Percentiles rank a stretch among this genome's conserved stretches.
Conservation (phyloP, 2,888 invertebrate species). For the Cephus sareptanus region DNA sequence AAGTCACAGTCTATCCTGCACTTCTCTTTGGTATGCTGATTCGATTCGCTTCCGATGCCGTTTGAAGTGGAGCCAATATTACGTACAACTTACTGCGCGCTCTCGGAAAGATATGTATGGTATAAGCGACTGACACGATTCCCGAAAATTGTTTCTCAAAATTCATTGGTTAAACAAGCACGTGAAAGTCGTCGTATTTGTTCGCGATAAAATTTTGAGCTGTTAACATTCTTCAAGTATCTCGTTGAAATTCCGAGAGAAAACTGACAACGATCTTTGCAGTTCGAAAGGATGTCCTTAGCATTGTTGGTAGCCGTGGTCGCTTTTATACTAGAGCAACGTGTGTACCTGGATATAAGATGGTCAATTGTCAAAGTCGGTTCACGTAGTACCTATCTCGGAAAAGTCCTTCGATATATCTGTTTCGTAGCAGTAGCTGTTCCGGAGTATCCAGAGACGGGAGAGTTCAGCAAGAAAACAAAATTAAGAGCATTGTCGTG, state of each 20-base stretch:
- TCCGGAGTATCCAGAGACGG: background rate
- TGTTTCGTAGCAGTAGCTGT: background rate
- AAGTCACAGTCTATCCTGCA: background rate
- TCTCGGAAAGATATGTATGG: background rate
- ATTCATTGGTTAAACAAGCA: background rate
- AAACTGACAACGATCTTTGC: background rate
- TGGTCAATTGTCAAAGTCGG: background rate
- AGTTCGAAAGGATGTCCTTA: background rate
- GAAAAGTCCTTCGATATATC: background rate
- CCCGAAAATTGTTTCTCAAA: background rate
- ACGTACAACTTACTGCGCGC: background rate
- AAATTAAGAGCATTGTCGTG: conserved; percentile 64
- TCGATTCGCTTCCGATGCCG: background rate
- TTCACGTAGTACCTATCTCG: background rate
- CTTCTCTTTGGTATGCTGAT: background rate
- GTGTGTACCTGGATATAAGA: background rate
- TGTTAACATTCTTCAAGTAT: background rate
- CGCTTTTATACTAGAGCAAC: background rate
- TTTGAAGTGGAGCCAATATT: background rate
- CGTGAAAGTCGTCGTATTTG: background rate
- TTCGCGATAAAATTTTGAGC: background rate
- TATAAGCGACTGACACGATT: background rate
- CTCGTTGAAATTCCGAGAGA: background rate
- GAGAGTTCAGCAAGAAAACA: conserved; percentile 32
- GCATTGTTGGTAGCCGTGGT: background rate